Evolutionary conservation across 2,888 invertebrate genomes (phyloP).

Genomic region (Nowickia ferox): DNA sequence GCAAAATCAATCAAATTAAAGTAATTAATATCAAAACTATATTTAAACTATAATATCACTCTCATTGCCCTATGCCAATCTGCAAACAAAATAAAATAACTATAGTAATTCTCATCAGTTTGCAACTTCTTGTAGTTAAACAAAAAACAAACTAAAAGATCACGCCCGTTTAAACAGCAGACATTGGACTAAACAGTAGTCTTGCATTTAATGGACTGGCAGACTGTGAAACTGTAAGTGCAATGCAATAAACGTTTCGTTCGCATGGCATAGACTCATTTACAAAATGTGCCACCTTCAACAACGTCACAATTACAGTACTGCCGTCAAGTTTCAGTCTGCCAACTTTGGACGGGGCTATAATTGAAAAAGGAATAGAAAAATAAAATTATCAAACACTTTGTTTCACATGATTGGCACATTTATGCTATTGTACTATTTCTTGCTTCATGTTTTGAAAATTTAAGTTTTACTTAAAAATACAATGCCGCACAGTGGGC

Average conservation of each 20-base stretch:
- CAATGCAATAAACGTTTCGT: background rate
- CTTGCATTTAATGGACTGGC: background rate
- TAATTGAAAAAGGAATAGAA: background rate
- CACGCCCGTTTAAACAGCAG: slow-evolving; percentile 48
- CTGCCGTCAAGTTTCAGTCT: slow-evolving; percentile 33
- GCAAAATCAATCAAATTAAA: slow-evolving; percentile 54
- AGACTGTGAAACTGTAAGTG: background rate
- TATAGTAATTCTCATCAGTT: slow-evolving; percentile 31
- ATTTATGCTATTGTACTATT: slow-evolving; percentile 33
- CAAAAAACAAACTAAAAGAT: slow-evolving; percentile 49
- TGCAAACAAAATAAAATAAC: slow-evolving; percentile 13
- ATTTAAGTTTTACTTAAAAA: slow-evolving; percentile 23
- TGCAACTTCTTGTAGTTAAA: background rate
- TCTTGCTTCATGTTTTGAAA: slow-evolving; percentile 2
- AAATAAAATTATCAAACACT: slow-evolving; percentile 45
- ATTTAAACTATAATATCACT: slow-evolving; percentile 15
- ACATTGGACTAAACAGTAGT: slow-evolving; percentile 17
- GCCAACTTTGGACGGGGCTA: background rate
- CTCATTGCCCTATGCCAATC: slow-evolving; percentile 58
- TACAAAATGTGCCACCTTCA: slow-evolving; percentile 38
- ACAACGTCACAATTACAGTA: background rate
- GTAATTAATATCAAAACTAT: slow-evolving; percentile 15
- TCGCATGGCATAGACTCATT: slow-evolving; percentile 7
- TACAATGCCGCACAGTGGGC: slow-evolving; percentile 25
- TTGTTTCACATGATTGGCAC: slow-evolving; percentile 66